Conservation (phyloP, 1,140 invertebrate genomes). For the Trachymyrmex cornetzi region DNA sequence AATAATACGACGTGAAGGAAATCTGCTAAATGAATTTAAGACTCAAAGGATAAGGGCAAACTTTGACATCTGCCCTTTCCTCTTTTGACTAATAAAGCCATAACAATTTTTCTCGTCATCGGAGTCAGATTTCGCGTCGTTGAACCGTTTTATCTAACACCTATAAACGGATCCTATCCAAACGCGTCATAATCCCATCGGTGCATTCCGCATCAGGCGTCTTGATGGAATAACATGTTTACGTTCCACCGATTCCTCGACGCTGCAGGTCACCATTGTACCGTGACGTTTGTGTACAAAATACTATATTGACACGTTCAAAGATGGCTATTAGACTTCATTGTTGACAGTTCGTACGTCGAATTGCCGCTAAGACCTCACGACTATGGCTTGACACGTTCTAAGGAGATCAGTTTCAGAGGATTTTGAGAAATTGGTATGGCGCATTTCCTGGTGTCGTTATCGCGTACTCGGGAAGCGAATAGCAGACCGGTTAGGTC, state of each 20-base stretch:
- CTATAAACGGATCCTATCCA: conserved; percentile 40
- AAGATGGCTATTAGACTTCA: conserved; percentile 70
- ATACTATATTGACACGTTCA: conserved; percentile 82
- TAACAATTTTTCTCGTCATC: conserved; percentile 21
- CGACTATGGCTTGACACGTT: conserved; percentile 77
- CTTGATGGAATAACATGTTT: conserved; percentile 76
- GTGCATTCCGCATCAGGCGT: conserved; percentile 78
- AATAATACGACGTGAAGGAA: neutral
- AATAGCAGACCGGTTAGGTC: conserved; percentile 66
- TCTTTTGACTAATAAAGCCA: neutral
- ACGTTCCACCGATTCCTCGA: conserved; percentile 73
- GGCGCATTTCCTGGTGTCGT: conserved; percentile 65
- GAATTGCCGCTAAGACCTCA: conserved; percentile 66
- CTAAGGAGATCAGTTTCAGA: conserved; percentile 74
- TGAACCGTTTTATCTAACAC: conserved; percentile 24
- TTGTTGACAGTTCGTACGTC: conserved; percentile 70
- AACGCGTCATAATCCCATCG: conserved; percentile 75
- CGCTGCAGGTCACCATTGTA: conserved; percentile 75
- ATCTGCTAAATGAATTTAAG: neutral
- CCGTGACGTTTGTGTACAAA: conserved; percentile 82
- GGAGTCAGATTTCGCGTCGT: conserved; percentile 51
- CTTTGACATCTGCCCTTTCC: neutral
- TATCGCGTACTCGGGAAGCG: conserved; percentile 73
- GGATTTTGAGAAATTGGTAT: conserved; percentile 77
- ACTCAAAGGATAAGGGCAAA: neutral